Evolutionary conservation across 2,888 invertebrate genomes (phyloP).

Genomic region (Conus canariensis): DNA sequence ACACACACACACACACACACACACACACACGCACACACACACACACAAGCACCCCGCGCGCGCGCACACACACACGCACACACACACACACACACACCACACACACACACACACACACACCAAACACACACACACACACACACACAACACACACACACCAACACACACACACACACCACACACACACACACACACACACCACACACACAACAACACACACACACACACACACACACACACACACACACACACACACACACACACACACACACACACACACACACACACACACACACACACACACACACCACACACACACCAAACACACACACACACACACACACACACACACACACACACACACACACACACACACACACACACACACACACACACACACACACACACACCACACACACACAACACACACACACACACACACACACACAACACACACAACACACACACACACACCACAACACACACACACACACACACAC

Average conservation of each 20-base stretch:
- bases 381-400: too few species aligned
- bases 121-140: not conserved
- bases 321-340: not conserved
- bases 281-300: not conserved
- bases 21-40: too few species aligned
- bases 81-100: not conserved
- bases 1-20: too few species aligned
- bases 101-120: slow-evolving; percentile 10
- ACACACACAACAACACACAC: not conserved
- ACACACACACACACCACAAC: not conserved
- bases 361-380: not conserved
- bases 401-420: slow-evolving; percentile 10
- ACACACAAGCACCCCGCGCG: not conserved
- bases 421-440: not conserved
- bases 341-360: slow-evolving; percentile 1
- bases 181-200: not conserved
- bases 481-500: not conserved
- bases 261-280: not conserved
- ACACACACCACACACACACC: not conserved
- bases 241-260: not conserved
- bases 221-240: slow-evolving; percentile 6
- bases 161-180: not conserved
- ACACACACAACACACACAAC: too few species aligned
- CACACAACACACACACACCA: not conserved
- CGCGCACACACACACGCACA: not conserved